These are phyloP conservation scores for Tineola bisselliella DNA, from an alignment of 2,888 invertebrate species.

Conservation along the genomic window DNA sequence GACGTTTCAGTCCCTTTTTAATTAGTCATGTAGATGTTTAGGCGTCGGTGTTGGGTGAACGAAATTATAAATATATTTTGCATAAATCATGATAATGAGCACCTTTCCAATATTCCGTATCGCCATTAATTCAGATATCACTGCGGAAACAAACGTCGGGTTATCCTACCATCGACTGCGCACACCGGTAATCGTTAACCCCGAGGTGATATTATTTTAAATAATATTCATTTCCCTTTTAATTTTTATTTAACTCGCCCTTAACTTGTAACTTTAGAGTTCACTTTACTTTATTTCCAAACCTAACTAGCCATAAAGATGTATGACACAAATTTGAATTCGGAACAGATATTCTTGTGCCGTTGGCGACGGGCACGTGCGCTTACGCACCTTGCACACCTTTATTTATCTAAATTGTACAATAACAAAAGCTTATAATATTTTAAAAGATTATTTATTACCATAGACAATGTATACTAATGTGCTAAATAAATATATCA, in stretches of 20 bases:
- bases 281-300: conserved; percentile 43
- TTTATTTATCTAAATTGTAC: conserved; percentile 11
- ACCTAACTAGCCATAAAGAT: conserved; percentile 46
- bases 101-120: conserved; percentile 65
- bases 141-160: conserved; percentile 68
- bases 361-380: conserved; percentile 61
- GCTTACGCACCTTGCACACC: conserved; percentile 57
- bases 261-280: conserved; percentile 48
- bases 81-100: conserved; percentile 67
- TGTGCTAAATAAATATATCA: too few relatives aligned
- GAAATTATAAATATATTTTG: conserved; percentile 41
- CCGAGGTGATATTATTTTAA: conserved; percentile 68
- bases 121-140: conserved; percentile 68
- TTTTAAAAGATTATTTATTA: neutral
- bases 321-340: conserved; percentile 65
- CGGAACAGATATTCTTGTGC: conserved; percentile 54
- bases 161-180: conserved; percentile 64
- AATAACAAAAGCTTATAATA: neutral
- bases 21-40: neutral
- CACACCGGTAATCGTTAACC: conserved; percentile 68
- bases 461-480: neutral
- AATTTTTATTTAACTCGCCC: conserved; percentile 56
- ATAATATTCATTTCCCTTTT: conserved; percentile 57
- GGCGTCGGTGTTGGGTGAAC: neutral
- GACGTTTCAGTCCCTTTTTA: neutral